Evolutionary conservation across 2,888 invertebrate species (phyloP).

Genomic region (Eustalomyia histrio): DNA sequence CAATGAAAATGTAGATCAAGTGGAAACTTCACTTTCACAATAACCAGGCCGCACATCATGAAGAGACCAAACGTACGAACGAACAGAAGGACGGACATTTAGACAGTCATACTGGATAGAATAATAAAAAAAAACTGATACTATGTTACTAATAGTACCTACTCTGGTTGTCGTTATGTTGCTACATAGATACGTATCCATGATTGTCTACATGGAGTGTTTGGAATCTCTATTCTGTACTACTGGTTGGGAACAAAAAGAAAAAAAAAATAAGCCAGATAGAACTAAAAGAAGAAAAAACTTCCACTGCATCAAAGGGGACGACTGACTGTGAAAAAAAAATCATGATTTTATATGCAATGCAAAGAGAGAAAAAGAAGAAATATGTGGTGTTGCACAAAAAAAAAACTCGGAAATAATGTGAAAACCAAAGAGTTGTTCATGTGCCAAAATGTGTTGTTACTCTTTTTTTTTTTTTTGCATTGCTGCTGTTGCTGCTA

Average conservation of each 20-base stretch:
- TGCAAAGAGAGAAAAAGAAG: constrained; percentile 1
- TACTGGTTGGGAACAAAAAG: constrained; percentile 18
- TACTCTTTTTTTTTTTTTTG: constrained; percentile 28
- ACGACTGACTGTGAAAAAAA: constrained; percentile 6
- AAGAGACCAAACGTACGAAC: constrained; percentile 47
- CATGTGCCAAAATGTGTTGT: constrained; percentile 57
- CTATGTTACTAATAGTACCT: constrained; percentile 35
- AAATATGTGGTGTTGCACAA: constrained; percentile 14
- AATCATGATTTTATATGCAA: constrained; percentile 24
- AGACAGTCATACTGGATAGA: constrained; percentile 3
- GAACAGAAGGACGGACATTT: constrained; percentile 34
- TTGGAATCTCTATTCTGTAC: constrained; percentile 43
- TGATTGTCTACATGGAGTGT: constrained; percentile 30
- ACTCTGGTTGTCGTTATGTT: constrained; percentile 11
- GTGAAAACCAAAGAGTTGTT: constrained; percentile 50
- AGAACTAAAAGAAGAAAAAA: constrained; percentile 37
- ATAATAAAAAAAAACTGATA: constrained; percentile 15
- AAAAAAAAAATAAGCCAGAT: constrained; percentile 8
- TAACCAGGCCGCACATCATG: constrained; percentile 55
- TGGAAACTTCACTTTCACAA: constrained; percentile 64
- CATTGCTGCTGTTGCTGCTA: constrained; percentile 24
- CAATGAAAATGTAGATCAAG: constrained; percentile 60
- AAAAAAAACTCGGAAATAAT: constrained; percentile 12
- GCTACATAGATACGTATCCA: constrained; percentile 38
- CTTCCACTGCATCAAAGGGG: constrained; percentile 39